Conservation (phyloP, 2,113 vertebrate genomes). For the Sylvietta virens region DNA sequence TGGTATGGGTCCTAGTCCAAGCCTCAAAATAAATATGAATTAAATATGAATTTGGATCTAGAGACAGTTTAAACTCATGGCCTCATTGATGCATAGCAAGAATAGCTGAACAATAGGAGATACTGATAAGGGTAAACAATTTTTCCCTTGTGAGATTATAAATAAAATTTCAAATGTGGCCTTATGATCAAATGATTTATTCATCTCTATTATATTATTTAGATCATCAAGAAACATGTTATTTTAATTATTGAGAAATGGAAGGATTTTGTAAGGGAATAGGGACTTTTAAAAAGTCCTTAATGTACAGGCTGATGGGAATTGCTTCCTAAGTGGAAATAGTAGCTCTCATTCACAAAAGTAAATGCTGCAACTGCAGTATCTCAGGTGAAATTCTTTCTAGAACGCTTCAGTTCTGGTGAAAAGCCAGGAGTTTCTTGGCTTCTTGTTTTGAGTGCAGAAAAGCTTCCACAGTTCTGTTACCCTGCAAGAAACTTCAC, state of each 20-base stretch:
- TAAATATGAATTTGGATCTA: not conserved
- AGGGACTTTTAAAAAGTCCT: not conserved
- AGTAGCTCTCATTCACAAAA: not conserved
- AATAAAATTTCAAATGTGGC: constrained; percentile 45
- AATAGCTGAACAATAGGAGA: not conserved
- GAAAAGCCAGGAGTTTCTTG: not conserved
- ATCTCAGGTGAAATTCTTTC: not conserved
- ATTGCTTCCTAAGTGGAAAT: not conserved
- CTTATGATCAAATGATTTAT: constrained; percentile 61
- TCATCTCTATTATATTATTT: constrained; percentile 62
- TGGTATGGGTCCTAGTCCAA: not conserved
- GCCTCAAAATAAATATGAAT: not conserved
- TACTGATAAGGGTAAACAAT: not conserved
- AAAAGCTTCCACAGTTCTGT: not conserved
- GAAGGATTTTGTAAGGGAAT: not conserved
- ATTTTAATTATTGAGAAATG: constrained; percentile 38
- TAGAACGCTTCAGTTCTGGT: not conserved
- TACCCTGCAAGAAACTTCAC: not conserved
- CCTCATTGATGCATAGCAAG: not conserved
- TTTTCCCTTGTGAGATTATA: constrained; percentile 32
- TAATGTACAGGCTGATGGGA: not conserved
- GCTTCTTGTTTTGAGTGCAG: not conserved
- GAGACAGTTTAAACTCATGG: not conserved
- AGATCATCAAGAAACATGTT: constrained; percentile 36
- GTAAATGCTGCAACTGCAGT: not conserved